These are phyloP conservation scores for Hydrotaea cyrtoneurina DNA, from an alignment of 2,888 invertebrate species.

Conservation along the genomic window DNA sequence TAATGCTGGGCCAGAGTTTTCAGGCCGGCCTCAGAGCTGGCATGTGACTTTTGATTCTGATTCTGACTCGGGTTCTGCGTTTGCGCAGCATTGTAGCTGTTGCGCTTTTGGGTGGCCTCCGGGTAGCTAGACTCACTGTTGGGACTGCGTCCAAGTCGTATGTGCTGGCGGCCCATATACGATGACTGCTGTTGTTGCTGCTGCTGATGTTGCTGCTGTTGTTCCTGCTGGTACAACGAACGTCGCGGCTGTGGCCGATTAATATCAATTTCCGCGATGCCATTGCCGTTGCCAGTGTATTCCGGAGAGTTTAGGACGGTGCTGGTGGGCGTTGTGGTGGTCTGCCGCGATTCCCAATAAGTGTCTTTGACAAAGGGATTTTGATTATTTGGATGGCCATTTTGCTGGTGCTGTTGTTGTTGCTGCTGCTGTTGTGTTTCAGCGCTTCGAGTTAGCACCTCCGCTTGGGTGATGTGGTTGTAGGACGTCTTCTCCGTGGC, in stretches of 20 bases:
- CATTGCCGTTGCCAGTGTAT: constrained; percentile 70
- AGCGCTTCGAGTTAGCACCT: background rate
- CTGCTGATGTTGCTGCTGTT: constrained; percentile 67
- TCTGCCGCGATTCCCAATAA: constrained; percentile 77
- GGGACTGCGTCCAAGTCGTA: constrained; percentile 79
- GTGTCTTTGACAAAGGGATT: constrained; percentile 79
- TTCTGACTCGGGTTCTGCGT: constrained; percentile 61
- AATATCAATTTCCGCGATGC: constrained; percentile 71
- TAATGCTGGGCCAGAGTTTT: constrained; percentile 75
- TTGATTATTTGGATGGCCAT: constrained; percentile 70
- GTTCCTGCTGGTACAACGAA: constrained; percentile 71
- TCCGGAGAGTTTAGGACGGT: constrained; percentile 80
- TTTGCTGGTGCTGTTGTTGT: constrained; percentile 68
- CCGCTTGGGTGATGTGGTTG: constrained; percentile 55
- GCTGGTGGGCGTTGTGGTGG: constrained; percentile 73
- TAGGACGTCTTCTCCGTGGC: constrained; percentile 48
- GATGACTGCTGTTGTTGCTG: constrained; percentile 64
- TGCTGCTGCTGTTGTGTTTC: constrained; percentile 45
- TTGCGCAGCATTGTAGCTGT: constrained; percentile 58
- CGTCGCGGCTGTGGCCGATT: constrained; percentile 50
- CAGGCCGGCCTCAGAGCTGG: constrained; percentile 71
- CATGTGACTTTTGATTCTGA: constrained; percentile 59
- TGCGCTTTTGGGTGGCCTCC: constrained; percentile 60
- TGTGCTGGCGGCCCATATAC: constrained; percentile 71
- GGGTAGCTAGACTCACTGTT: constrained; percentile 72